Base-by-base conservation (phyloP, 2,113 vertebrate genomes). In the Chaetura pelagica region DNA sequence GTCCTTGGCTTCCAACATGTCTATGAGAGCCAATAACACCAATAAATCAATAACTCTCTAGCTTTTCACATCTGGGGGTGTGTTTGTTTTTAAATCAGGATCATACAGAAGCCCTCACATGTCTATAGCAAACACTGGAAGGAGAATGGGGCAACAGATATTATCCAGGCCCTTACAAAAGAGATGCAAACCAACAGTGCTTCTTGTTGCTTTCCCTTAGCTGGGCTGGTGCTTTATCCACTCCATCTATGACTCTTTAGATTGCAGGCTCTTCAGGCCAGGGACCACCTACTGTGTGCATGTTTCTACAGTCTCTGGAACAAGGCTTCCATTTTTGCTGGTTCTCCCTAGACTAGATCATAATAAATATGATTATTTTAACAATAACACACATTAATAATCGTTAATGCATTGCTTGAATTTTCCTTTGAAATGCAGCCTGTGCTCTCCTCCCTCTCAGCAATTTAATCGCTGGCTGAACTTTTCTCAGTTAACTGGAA, bases 351-450 rank as follows among this genome's bases (percentile, higher is more conserved):
- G 94, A 87, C 93, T 94, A 94, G 94, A 95, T 87, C 91, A 84
- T 91, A 87, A 95, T 94, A 94, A 96, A 95, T 94, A 94, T 7
- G 84, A 95, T 94, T 96, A 92, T 90, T 96, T 97, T 94, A 94
- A 96, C 95, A 97, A 96, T 91, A 96, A 94, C 94, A 96, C 84
- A 92, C 91, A 96, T 97, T 96, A 95, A 96, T 96, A 97, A 95
- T 90, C 17, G 38, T 88, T 96, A 95, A 93, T 88, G 90, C 51
- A 57, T 80, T 61, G 52, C 90, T 74, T 88, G 90, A 83, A 52
- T 78, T 96, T 83, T 80, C 92, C 94, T 94, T 95, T 95, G 95
- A 97, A 96, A 95, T 80, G 94, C 63, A 88, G 71, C 93, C 92
- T 84, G 55, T 49, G 87, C 71, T 88, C 85, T 94, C 90, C 71